Evolutionary conservation across 2,888 invertebrate genomes (phyloP).

Genomic region (Lithophane leautieri): DNA sequence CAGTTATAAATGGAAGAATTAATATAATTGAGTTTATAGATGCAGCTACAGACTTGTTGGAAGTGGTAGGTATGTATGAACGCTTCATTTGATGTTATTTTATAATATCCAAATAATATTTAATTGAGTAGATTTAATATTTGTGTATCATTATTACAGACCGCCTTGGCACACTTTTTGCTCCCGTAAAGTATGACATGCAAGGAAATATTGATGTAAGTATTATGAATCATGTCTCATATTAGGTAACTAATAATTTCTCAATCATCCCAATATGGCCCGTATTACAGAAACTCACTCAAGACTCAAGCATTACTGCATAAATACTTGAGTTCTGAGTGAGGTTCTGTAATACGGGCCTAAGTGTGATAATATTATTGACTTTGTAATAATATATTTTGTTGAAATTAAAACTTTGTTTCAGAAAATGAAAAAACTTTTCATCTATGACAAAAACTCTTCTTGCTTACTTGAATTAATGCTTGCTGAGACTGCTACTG

Average conservation of each 20-base stretch:
- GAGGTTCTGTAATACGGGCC: no score
- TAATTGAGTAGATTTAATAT: neutral
- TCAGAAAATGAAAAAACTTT: constrained; percentile 92
- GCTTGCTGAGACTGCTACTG: constrained; percentile 89
- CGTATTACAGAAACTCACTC: no score
- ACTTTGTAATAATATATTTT: no score
- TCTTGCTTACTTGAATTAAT: constrained; percentile 93
- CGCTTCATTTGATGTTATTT: neutral
- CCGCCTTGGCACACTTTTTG: constrained; percentile 93
- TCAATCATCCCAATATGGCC: neutral
- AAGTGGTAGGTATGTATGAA: constrained; percentile 91
- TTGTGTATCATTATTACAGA: constrained; percentile 88
- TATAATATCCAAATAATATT: neutral
- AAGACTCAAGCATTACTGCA: no score
- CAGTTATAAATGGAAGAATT: constrained; percentile 89
- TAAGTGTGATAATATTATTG: neutral
- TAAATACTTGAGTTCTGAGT: no score
- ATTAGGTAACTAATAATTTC: neutral
- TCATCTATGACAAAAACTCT: constrained; percentile 87
- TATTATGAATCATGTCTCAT: constrained; percentile 21
- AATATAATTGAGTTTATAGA: constrained; percentile 91
- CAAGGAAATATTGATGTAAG: constrained; percentile 94
- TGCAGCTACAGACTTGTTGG: constrained; percentile 91
- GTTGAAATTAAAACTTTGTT: constrained; percentile 43
- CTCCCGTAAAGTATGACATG: constrained; percentile 94